A percentile compares a stretch with the other conserved stretches of the same genome.
phyloP scores from a whole-genome alignment of 2,797 vertebrate genomes.

The Pseudotriccus pelzelni region DNA sequence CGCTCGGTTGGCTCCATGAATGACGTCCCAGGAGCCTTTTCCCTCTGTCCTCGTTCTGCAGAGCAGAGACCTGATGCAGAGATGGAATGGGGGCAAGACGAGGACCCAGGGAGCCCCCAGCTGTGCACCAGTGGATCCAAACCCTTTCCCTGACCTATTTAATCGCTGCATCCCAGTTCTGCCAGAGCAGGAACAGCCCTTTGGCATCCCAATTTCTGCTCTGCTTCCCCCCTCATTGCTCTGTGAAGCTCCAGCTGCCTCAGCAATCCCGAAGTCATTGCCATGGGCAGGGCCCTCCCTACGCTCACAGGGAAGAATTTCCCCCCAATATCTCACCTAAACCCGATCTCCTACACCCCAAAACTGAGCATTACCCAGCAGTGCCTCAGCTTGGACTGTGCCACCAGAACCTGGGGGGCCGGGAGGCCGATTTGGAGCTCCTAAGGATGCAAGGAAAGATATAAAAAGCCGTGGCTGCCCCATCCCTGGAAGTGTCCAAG shows the following conservation, averaged over 20 bases:
- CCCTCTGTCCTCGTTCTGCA: neutral
- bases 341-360: neutral
- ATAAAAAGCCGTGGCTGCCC: neutral
- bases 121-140: neutral
- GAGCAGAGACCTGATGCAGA: neutral
- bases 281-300: neutral
- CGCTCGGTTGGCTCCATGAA: fast-evolving
- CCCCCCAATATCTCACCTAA: fast-evolving
- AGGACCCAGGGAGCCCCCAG: neutral
- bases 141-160: neutral
- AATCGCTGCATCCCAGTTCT: neutral
- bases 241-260: neutral
- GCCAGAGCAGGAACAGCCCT: neutral
- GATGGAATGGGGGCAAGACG: neutral
- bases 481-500: neutral
- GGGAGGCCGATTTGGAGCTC: neutral
- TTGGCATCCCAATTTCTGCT: neutral
- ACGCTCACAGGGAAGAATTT: fast-evolving
- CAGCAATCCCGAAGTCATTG: neutral
- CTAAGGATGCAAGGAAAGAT: fast-evolving
- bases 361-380: neutral
- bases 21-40: neutral
- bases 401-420: neutral
- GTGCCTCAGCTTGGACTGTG: fast-evolving
- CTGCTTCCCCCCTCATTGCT: neutral